phyloP scores from a whole-genome alignment of 2,113 vertebrate genomes.

The Corvus hawaiiensis region DNA sequence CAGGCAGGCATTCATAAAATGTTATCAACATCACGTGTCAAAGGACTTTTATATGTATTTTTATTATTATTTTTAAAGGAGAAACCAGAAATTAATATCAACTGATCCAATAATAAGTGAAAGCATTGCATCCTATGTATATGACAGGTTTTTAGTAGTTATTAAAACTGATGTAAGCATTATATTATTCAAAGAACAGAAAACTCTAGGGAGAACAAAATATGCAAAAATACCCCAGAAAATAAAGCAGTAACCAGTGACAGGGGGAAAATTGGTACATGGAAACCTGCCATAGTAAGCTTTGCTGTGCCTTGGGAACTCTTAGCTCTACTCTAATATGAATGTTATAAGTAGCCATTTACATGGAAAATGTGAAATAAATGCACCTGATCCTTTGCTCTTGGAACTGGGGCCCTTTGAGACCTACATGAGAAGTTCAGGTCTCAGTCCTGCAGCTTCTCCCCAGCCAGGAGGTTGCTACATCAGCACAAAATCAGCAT shows the following conservation, averaged over 20 bases:
- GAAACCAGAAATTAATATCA: not conserved
- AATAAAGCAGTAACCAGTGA: not conserved
- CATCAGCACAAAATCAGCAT: not conserved
- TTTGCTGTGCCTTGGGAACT: not conserved
- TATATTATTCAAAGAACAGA: not conserved
- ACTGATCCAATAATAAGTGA: not conserved
- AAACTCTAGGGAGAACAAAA: not conserved
- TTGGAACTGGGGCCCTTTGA: not conserved
- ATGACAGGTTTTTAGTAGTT: not conserved
- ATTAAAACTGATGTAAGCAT: not conserved
- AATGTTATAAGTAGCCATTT: not conserved
- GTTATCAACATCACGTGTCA: not conserved
- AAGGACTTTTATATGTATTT: not conserved
- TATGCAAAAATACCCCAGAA: not conserved
- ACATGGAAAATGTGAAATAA: not conserved
- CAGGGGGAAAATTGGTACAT: not conserved
- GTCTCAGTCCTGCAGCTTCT: not conserved
- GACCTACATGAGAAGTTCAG: not conserved
- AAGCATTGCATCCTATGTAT: not conserved
- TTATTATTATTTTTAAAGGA: not conserved
- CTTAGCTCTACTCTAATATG: not conserved
- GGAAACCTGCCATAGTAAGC: not conserved
- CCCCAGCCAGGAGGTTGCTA: not conserved
- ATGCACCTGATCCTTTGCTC: not conserved
- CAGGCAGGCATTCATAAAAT: constrained; percentile 17